Percentiles rank a stretch among this genome's conserved stretches.
phyloP scores from a whole-genome alignment of 2,113 vertebrate species.

The Bostrychus sinensis region DNA sequence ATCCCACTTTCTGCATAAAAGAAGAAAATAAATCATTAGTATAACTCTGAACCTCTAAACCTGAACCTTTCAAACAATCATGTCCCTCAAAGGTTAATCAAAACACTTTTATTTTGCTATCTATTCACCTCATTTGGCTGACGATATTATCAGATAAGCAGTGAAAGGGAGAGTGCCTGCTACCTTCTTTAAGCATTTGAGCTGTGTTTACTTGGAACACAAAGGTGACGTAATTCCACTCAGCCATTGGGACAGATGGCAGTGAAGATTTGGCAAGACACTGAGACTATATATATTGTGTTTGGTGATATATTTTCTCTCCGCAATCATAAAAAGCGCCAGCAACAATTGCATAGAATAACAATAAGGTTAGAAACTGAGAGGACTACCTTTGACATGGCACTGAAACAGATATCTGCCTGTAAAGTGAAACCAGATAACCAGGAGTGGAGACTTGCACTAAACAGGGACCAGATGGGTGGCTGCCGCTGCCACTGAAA shows the following conservation, averaged over 20 bases:
- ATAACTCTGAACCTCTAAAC: too few species aligned
- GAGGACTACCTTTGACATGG: slow-evolving; percentile 1
- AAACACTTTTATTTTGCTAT: slow-evolving; percentile 14
- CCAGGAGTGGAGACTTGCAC: slow-evolving; percentile 25
- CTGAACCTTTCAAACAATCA: too few species aligned
- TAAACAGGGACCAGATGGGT: slow-evolving; percentile 48
- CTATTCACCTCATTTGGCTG: slow-evolving; percentile 10
- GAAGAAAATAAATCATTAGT: not conserved
- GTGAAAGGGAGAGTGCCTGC: slow-evolving; percentile 34
- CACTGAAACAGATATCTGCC: slow-evolving; percentile 22
- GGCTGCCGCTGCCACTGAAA: slow-evolving; percentile 27
- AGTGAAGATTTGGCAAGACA: not conserved
- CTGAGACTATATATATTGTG: not conserved
- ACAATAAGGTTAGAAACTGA: slow-evolving; percentile 1
- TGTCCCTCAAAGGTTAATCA: not conserved
- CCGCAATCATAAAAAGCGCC: not conserved
- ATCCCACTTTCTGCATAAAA: slow-evolving; percentile 63
- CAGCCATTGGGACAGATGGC: slow-evolving; percentile 11
- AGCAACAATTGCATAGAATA: not conserved
- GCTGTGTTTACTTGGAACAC: slow-evolving; percentile 37
- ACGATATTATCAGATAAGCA: slow-evolving; percentile 49
- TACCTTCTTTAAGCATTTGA: slow-evolving; percentile 46
- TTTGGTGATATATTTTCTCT: not conserved
- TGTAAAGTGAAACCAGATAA: slow-evolving; percentile 53
- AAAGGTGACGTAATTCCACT: slow-evolving; percentile 44